Evolutionary conservation across 2,113 vertebrate species (phyloP).

Genomic region (Sander lucioperca): DNA sequence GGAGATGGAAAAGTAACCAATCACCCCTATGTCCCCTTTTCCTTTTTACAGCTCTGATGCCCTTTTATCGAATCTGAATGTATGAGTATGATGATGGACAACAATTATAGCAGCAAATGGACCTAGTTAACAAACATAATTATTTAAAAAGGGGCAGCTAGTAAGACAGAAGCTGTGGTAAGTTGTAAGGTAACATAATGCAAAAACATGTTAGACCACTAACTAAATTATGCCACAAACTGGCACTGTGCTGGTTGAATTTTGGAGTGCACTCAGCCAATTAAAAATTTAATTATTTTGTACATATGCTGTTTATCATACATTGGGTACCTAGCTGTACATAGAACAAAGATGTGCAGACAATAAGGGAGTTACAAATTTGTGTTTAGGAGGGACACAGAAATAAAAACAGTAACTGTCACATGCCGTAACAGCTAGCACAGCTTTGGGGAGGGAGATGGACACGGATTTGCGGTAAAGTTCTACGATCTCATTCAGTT

Average conservation of each 20-base stretch:
- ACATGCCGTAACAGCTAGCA: no score
- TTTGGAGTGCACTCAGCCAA: no score
- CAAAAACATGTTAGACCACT: not conserved
- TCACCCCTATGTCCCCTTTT: not conserved
- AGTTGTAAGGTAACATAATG: not conserved
- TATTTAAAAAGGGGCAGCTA: not conserved
- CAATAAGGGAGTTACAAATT: no score
- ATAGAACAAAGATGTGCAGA: no score
- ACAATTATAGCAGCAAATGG: not conserved
- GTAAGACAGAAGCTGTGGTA: not conserved
- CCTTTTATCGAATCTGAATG: not conserved
- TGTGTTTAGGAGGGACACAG: no score
- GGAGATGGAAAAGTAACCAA: slow-evolving; percentile 25
- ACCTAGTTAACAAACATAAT: not conserved
- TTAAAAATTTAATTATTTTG: no score
- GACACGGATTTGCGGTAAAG: no score
- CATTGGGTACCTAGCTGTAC: no score
- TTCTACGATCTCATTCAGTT: no score
- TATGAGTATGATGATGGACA: not conserved
- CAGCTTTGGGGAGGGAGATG: no score
- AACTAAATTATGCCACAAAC: not conserved
- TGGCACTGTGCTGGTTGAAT: not conserved
- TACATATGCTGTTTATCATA: no score
- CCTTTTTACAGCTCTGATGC: not conserved
- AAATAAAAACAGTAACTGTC: no score